phyloP scores from a whole-genome alignment of 2,113 vertebrate species.

The Pygoscelis antarcticus region DNA sequence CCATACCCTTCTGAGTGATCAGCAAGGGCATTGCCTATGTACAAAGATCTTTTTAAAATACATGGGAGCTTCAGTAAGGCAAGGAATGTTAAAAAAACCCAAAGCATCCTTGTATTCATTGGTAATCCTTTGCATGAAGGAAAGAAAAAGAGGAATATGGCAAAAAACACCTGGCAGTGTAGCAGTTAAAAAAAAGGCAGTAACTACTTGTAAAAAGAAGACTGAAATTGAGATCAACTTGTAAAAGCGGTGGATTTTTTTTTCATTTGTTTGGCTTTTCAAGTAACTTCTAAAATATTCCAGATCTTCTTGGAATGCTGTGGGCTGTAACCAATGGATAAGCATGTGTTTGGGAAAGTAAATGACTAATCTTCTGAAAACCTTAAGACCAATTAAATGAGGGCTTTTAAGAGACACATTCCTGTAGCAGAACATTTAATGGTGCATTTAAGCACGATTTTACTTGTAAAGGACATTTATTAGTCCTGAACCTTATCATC shows the following conservation, averaged over 20 bases:
- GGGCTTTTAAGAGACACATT: not conserved
- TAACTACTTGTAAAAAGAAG: not conserved
- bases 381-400: not conserved
- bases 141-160: not conserved
- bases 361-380: not conserved
- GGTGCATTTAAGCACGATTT: not conserved
- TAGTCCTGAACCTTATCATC: not conserved
- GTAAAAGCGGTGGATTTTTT: not conserved
- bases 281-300: not conserved
- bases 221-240: not conserved
- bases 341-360: not conserved
- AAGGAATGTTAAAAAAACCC: not conserved
- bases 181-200: not conserved
- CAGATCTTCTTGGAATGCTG: not conserved
- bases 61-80: not conserved
- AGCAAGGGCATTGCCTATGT: not conserved
- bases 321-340: not conserved
- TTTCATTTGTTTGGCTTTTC: rapidly evolving
- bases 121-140: not conserved
- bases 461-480: not conserved
- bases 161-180: not conserved
- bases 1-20: not conserved
- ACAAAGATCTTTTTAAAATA: not conserved
- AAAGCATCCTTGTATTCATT: not conserved
- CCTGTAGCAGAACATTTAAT: not conserved